Percentiles rank a stretch among this genome's conserved stretches.
phyloP scores from a whole-genome alignment of 2,888 invertebrate species.

The Timema cristinae region DNA sequence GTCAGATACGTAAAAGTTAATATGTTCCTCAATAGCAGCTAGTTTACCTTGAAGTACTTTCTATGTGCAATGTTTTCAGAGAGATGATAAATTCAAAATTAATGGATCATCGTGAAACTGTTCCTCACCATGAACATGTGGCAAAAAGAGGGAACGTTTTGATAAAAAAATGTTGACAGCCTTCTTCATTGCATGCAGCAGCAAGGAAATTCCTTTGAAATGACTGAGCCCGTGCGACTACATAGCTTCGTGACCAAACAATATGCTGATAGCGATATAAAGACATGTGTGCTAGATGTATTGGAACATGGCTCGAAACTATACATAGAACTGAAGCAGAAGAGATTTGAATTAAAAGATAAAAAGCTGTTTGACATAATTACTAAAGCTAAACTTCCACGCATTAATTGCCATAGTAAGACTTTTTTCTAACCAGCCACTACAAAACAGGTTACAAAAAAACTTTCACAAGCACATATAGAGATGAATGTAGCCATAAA shows the following conservation, averaged over 20 bases:
- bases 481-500: background rate
- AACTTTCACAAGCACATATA: background rate
- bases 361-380: background rate
- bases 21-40: slow-evolving; percentile 9
- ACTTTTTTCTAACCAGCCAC: background rate
- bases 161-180: background rate
- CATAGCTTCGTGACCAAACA: background rate
- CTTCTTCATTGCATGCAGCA: background rate
- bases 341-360: background rate
- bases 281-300: background rate
- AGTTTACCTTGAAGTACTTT: background rate
- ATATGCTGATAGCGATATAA: background rate
- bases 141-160: background rate
- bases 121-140: background rate
- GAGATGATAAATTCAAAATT: background rate
- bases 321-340: background rate
- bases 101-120: background rate
- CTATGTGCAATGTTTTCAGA: slow-evolving; percentile 7
- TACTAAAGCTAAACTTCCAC: background rate
- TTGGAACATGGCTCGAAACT: background rate
- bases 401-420: background rate
- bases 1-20: slow-evolving; percentile 2
- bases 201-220: background rate
- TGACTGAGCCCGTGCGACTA: background rate
- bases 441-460: slow-evolving; percentile 4